Base-by-base conservation (phyloP, 2,888 invertebrate genomes). In the Eumacrocentrus americanus region DNA sequence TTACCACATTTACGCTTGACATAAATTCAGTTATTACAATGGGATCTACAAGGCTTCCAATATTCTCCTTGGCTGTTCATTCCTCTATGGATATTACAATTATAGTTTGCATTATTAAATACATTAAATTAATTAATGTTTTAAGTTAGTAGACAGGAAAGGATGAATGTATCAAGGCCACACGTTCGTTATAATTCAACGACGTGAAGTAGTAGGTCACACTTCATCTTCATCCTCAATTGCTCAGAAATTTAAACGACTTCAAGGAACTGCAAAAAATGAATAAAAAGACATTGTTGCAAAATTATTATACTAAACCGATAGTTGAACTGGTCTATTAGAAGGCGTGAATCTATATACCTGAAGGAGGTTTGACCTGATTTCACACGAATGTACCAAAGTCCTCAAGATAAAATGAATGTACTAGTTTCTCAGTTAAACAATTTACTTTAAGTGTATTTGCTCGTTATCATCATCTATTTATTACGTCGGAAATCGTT, bases 151-250 rank as follows among this genome's bases (percentile, higher is more conserved):
- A 18, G 20, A 50, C 11, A 37, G 50, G 38, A 40, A 42, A 34
- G 50, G 29, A 60, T 60, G 61, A 60, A 47, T 50, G 38, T 61
- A 66, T 63, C 58, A 66, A 66, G 66, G 67, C 63, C 67, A 63
- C n/a, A 51, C 37, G 51, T 58, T 59, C 60, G 61, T 59, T 61
- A 58, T 46, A 67, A 66, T 67, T 65, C 66, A 59, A 63, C 63
- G 46, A 34, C 38, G 18, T 25, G 35, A 67, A 66, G 66, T 66
- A 65, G 66, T 66, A 65, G 66, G 64, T 62, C 63, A 63, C 38
- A 62, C 63, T 59, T 59, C 63, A 47, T 57, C 58, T 61, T 66
- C 47, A 37, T 48, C 29, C 12, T 56, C 51, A 38, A 23, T 37
- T n/a, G 9, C 22, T 40, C 40, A 7, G 22, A 11, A 42, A 1